These are phyloP conservation scores for Steromphala cineraria DNA, from an alignment of 2,888 invertebrate genomes.

Conservation along the genomic window DNA sequence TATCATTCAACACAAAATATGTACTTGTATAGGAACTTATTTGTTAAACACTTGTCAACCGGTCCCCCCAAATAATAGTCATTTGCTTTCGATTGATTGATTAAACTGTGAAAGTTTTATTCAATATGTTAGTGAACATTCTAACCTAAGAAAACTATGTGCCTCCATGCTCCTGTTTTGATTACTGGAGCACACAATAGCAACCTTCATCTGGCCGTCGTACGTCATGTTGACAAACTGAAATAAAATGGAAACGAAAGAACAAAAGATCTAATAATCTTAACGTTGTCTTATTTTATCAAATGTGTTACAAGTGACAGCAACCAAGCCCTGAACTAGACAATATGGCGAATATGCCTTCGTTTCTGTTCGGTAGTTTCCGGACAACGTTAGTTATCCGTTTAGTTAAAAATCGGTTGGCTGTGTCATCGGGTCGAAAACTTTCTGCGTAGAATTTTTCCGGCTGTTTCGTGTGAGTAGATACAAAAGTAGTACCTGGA, in stretches of 20 bases:
- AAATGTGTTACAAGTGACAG: background rate
- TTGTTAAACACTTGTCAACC: no score
- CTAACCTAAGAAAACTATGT: constrained; percentile 90
- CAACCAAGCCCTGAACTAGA: background rate
- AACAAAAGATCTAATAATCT: background rate
- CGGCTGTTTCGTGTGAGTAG: no score
- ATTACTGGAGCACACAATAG: constrained; percentile 98
- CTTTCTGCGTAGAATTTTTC: no score
- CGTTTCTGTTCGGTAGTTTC: background rate
- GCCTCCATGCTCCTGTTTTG: constrained; percentile 99
- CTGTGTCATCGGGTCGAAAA: no score
- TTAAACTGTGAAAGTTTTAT: background rate
- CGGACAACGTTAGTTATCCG: background rate
- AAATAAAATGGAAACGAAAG: background rate
- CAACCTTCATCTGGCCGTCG: constrained; percentile 80
- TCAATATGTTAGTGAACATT: background rate
- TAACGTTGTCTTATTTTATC: background rate
- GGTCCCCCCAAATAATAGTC: background rate
- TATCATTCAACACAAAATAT: no score
- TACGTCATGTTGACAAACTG: background rate
- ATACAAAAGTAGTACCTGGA: no score
- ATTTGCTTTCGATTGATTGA: background rate
- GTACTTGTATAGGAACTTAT: no score
- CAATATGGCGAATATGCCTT: background rate
- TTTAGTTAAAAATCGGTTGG: background rate